Evolutionary conservation across 2,113 vertebrate species (phyloP).

Genomic region (Zeus faber): DNA sequence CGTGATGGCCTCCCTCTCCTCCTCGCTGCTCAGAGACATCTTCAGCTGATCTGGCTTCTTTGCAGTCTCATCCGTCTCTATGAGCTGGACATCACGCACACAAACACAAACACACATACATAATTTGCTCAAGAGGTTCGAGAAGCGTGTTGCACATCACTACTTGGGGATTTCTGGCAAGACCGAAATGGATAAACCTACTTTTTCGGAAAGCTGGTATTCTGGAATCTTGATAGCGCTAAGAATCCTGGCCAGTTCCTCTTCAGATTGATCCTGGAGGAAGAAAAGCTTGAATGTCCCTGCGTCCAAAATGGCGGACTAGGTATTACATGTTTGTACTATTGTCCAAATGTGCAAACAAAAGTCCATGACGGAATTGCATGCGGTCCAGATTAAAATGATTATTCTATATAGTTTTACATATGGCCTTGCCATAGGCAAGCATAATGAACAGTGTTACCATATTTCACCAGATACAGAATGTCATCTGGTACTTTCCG

Average conservation of each 20-base stretch:
- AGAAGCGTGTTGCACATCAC: too few relatives aligned
- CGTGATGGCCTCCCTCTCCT: constrained; percentile 87
- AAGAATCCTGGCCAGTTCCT: constrained; percentile 77
- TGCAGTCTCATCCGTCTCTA: constrained; percentile 91
- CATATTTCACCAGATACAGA: too few relatives aligned
- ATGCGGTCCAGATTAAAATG: too few relatives aligned
- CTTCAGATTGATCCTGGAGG: constrained; percentile 81
- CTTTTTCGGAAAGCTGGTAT: constrained; percentile 92
- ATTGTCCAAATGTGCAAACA: too few relatives aligned
- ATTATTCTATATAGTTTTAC: too few relatives aligned
- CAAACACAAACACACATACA: constrained; percentile 4
- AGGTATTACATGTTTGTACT: too few relatives aligned
- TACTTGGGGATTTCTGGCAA: neutral
- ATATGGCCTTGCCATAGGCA: too few relatives aligned
- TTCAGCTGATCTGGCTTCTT: constrained; percentile 87
- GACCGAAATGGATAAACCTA: constrained; percentile 48
- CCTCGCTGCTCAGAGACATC: constrained; percentile 87
- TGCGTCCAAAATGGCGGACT: too few relatives aligned
- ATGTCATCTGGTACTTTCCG: too few relatives aligned
- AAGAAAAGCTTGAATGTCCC: too few relatives aligned
- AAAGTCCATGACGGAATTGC: too few relatives aligned
- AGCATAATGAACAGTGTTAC: too few relatives aligned
- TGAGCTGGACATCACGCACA: constrained; percentile 71
- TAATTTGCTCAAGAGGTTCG: neutral
- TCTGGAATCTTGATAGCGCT: constrained; percentile 83